These are phyloP conservation scores for Hypomecis atomaria DNA, from an alignment of 2,888 invertebrate species.

Conservation along the genomic window DNA sequence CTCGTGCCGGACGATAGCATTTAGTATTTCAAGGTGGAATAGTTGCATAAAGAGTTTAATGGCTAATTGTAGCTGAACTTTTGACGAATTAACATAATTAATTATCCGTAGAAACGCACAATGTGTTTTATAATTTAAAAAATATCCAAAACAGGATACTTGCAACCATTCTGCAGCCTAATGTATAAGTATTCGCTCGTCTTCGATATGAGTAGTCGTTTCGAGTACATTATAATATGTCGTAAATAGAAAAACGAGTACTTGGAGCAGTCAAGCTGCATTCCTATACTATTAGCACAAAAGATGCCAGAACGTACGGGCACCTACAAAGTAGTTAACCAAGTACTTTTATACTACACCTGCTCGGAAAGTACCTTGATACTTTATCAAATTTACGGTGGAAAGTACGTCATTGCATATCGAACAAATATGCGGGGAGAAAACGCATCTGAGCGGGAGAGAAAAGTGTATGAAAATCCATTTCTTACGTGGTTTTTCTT, in stretches of 20 bases:
- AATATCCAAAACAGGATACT: neutral
- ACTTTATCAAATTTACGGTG: too few relatives aligned
- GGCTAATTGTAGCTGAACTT: conserved; percentile 30
- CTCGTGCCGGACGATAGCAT: conserved; percentile 38
- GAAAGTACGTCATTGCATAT: too few relatives aligned
- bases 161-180: conserved; percentile 3
- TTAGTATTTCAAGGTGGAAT: conserved; percentile 42
- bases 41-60: conserved; percentile 35
- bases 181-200: conserved; percentile 1
- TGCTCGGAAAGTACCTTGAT: too few relatives aligned
- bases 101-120: conserved; percentile 7
- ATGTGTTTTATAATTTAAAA: neutral
- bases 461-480: too few relatives aligned
- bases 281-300: conserved; percentile 59
- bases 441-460: too few relatives aligned
- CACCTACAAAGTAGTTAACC: neutral
- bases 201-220: conserved; percentile 39
- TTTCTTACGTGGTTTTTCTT: too few relatives aligned
- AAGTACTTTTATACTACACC: neutral
- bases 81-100: conserved; percentile 24
- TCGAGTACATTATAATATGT: conserved; percentile 31
- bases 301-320: conserved; percentile 47
- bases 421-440: too few relatives aligned
- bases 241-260: conserved; percentile 29
- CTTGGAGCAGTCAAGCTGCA: conserved; percentile 51